Evolutionary conservation across 2,113 vertebrate genomes (phyloP).

Genomic region (Leptodactylus fuscus): DNA sequence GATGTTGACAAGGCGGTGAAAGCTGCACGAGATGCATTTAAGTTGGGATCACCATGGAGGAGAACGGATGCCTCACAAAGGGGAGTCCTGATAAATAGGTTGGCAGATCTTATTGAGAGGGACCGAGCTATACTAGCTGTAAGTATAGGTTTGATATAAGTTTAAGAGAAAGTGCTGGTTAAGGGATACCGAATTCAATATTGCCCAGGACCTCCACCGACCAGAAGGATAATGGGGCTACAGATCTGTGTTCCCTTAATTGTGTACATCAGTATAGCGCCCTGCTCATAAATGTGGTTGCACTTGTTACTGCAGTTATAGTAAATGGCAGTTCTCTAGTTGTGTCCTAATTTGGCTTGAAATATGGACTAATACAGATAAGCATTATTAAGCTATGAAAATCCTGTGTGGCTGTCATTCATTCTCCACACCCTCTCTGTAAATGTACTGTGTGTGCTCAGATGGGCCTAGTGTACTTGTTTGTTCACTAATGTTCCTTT

Average conservation of each 20-base stretch:
- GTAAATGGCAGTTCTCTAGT: no score
- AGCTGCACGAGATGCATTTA: constrained; percentile 88
- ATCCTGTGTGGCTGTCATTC: no score
- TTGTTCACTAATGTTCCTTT: not conserved
- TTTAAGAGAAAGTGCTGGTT: not conserved
- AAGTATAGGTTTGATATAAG: constrained; percentile 65
- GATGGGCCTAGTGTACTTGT: not conserved
- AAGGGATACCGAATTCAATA: not conserved
- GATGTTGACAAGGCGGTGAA: constrained; percentile 92
- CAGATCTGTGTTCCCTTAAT: no score
- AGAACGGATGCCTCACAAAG: constrained; percentile 90
- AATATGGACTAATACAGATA: no score
- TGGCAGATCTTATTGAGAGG: constrained; percentile 91
- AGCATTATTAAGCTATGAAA: no score
- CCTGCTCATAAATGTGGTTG: no score
- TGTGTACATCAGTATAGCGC: no score
- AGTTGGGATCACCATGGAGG: constrained; percentile 92
- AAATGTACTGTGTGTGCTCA: no score
- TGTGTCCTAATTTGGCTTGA: no score
- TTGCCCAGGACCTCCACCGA: not conserved
- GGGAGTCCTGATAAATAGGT: constrained; percentile 80
- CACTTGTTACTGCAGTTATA: no score
- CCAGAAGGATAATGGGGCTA: no score
- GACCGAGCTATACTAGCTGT: constrained; percentile 91
- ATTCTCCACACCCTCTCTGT: no score